Percentiles rank a stretch among this genome's conserved stretches.
These are phyloP conservation scores for Sinocyclocheilus maitianheensis DNA, from an alignment of 2,113 vertebrate species.

Conservation along the genomic window DNA sequence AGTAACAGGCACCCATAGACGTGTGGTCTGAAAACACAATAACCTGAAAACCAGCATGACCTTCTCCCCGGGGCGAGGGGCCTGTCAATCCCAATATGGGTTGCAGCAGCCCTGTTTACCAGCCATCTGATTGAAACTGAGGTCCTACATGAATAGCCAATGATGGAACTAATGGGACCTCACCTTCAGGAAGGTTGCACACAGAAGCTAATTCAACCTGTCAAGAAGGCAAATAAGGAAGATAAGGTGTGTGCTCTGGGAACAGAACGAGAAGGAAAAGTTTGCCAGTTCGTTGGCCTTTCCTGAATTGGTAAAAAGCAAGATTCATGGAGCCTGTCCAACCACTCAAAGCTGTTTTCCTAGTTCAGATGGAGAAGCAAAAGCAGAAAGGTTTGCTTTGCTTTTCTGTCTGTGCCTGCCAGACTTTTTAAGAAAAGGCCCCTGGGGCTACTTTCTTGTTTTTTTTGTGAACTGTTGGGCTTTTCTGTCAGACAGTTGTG, in stretches of 20 bases:
- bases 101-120: slow-evolving; percentile 7
- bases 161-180: slow-evolving; percentile 49
- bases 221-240: slow-evolving; percentile 9
- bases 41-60: slow-evolving; percentile 46
- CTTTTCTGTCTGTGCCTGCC: slow-evolving; percentile 4
- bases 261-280: neutral
- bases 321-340: slow-evolving; percentile 10
- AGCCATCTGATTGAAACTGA: slow-evolving; percentile 40
- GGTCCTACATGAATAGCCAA: slow-evolving; percentile 27
- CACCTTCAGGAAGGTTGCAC: slow-evolving; percentile 37
- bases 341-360: slow-evolving; percentile 30
- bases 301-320: slow-evolving; percentile 7
- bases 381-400: slow-evolving; percentile 21
- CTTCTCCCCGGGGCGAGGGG: slow-evolving; percentile 2
- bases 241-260: slow-evolving; percentile 9
- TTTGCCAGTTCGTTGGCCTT: neutral
- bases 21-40: slow-evolving; percentile 46
- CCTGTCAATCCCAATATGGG: slow-evolving; percentile 44
- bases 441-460: slow-evolving; percentile 31
- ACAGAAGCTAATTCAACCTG: slow-evolving; percentile 17
- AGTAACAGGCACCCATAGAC: neutral
- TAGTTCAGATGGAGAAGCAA: slow-evolving; percentile 10
- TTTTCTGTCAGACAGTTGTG: slow-evolving; percentile 34
- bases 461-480: slow-evolving; percentile 40
- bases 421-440: slow-evolving; percentile 29